Base-by-base conservation (phyloP, 2,113 vertebrate genomes). In the Meles meles region DNA sequence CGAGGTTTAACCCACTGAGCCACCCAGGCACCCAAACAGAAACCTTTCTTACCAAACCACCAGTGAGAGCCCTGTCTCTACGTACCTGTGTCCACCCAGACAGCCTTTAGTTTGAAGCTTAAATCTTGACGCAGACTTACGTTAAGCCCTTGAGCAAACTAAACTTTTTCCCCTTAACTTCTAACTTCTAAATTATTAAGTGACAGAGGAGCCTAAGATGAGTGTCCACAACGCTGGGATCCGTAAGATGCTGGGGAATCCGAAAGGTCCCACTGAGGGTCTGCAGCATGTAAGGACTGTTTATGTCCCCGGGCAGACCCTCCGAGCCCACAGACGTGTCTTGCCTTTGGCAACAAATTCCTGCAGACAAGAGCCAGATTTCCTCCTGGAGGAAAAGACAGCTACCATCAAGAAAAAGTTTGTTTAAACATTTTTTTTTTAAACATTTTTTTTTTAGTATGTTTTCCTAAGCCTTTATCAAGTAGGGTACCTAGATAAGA, bases 391-490 rank as follows among this genome's bases (percentile, higher is more conserved):
- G 74, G 76, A 91, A 94, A 87, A 94, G 47, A 39, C 15, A 4
- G 1, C 29, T 44, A 13, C 31, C 52, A 25, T 88, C 63, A 21
- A 5, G n/a, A 59, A 44, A 93, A 94, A 85, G 67, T 95, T 93
- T 93, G 72, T 37, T 84, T 42, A 37, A 77, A 6, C 6, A 3
- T 39, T 82, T 93, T 27, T 96, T 96, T 93, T 77, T 25, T 42
- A 37, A 77, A 6, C 6, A 3, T 39, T 82, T 93, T 27, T 96
- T n/a, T 96, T 93, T 77, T 25, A n/a, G 49, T 95, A 6, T n/a
- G 65, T 95, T 95, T 94, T 93, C 37, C 76, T 67, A 90, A 94
- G 55, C 91, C 69, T 65, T 97, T 96, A 93, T 97, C 94, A 80
- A 83, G 23, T 15, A 37, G 49, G 34, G 44, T 14, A 81, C 39